Evolutionary conservation across 2,888 invertebrate species (phyloP).

Genomic region (Epinotia bilunana): DNA sequence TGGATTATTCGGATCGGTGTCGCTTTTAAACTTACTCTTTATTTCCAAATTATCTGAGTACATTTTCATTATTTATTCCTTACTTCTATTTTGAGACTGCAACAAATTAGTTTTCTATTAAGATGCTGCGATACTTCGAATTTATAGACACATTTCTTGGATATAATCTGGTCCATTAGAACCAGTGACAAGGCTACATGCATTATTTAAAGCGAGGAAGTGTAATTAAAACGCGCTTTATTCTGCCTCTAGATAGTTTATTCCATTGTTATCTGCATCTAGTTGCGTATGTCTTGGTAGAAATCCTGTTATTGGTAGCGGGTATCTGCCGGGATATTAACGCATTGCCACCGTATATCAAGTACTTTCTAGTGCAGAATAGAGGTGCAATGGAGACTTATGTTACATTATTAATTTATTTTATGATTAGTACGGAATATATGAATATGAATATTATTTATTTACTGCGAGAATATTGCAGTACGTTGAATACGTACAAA

Average conservation of each 20-base stretch:
- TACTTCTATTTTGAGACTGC: not conserved
- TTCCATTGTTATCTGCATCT: constrained; percentile 70
- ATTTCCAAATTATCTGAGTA: constrained; percentile 48
- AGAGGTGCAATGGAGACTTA: constrained; percentile 26
- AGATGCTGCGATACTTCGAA: constrained; percentile 51
- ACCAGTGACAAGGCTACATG: constrained; percentile 66
- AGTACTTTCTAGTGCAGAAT: constrained; percentile 46
- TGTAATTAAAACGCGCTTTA: constrained; percentile 77
- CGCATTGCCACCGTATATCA: constrained; percentile 67
- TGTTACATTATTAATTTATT: not conserved
- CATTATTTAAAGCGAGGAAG: constrained; percentile 69
- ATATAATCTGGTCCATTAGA: constrained; percentile 72
- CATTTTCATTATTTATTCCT: constrained; percentile 22
- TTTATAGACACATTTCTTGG: constrained; percentile 64
- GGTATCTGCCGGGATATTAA: constrained; percentile 64
- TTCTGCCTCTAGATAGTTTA: constrained; percentile 59
- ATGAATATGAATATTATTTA: too few relatives aligned
- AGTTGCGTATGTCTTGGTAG: constrained; percentile 60
- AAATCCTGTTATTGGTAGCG: constrained; percentile 60
- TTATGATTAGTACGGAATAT: too few relatives aligned
- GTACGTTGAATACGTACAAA: too few relatives aligned
- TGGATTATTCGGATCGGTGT: constrained; percentile 63
- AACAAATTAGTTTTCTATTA: constrained; percentile 13
- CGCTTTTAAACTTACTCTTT: constrained; percentile 56
- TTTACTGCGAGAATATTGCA: not conserved